Conservation (phyloP, 2,888 invertebrate species). For the Polylopha cassiicola region DNA sequence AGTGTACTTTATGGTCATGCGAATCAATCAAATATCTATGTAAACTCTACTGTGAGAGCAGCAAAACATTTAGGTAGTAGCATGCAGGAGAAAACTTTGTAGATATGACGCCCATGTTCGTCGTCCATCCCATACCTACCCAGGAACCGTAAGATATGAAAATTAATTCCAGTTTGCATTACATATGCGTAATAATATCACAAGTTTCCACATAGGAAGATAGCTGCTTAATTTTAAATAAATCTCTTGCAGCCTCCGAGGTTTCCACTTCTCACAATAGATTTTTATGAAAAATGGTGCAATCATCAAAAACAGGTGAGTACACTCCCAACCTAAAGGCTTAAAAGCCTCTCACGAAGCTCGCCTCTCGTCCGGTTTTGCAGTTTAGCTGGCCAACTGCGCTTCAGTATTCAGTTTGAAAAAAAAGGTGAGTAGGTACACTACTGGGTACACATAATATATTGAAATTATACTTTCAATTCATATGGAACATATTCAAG, state of each 20-base stretch:
- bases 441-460: background rate
- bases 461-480: background rate
- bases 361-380: background rate
- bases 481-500: background rate
- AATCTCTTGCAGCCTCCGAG: conserved; percentile 52
- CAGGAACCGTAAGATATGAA: no score
- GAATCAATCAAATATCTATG: no score
- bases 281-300: conserved; percentile 60
- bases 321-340: background rate
- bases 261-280: conserved; percentile 51
- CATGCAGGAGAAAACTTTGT: no score
- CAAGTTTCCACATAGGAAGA: background rate
- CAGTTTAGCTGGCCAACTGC: no score
- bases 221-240: background rate
- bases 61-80: no score
- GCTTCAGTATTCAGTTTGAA: no score
- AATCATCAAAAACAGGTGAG: conserved; percentile 66
- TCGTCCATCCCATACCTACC: no score
- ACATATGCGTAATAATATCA: conserved; percentile 8
- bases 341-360: background rate
- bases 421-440: background rate
- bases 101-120: no score
- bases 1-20: no score
- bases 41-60: no score
- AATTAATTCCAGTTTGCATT: background rate